phyloP scores from a whole-genome alignment of 2,797 vertebrate species.

The Premnoplex brunnescens region DNA sequence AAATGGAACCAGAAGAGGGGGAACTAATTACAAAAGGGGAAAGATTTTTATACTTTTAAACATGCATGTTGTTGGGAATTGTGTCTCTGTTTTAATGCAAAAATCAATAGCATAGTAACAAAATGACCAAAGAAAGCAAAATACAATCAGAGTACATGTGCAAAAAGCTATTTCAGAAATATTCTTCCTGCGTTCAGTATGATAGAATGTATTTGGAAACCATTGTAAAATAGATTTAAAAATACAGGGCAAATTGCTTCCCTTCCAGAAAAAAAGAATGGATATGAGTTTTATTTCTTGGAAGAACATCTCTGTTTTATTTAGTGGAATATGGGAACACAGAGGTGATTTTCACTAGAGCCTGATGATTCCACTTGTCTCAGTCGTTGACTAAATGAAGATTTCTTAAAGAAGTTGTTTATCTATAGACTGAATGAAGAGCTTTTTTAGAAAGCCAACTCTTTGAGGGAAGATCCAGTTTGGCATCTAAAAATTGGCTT shows the following conservation, averaged over 20 bases:
- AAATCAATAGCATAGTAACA: constrained; percentile 19
- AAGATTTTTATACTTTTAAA: background rate
- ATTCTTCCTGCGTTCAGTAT: background rate
- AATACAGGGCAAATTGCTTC: background rate
- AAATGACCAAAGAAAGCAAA: constrained; percentile 34
- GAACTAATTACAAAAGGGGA: background rate
- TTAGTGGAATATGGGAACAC: background rate
- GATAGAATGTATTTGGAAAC: background rate
- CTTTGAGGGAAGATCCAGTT: background rate
- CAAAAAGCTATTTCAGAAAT: constrained; percentile 26
- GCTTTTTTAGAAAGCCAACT: background rate
- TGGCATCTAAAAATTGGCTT: background rate
- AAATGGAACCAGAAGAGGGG: background rate
- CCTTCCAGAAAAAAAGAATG: background rate
- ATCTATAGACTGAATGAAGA: background rate
- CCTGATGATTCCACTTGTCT: background rate
- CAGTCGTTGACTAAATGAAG: background rate
- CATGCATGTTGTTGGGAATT: background rate
- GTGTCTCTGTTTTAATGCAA: background rate
- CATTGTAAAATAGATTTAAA: background rate
- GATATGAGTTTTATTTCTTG: background rate
- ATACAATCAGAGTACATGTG: background rate
- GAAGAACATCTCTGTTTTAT: background rate
- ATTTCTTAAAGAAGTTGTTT: background rate
- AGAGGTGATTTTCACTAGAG: background rate